Base-by-base conservation (phyloP, 2,797 vertebrate species). In the Hapalemur alaotrensis region DNA sequence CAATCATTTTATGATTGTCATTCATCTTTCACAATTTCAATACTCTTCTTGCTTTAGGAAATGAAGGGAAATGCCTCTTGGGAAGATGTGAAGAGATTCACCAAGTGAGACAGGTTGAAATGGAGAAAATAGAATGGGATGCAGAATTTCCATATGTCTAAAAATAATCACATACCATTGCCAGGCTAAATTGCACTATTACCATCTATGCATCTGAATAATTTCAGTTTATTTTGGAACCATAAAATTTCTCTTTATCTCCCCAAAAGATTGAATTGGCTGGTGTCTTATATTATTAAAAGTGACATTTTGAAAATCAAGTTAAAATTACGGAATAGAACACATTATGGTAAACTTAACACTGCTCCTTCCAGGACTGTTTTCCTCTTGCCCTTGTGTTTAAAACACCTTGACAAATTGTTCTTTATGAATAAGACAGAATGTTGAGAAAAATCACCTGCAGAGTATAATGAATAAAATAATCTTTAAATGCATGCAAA, bases 401-500 rank as follows among this genome's bases (percentile, higher is more conserved):
- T 86, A 72, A 91, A 96, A 80, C 32, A 63, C 50, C 41, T 92
- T 70, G 41, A 10, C 50, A 83, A 86, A 50, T 30, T 4, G 7
- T 32, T 81, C 78, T 95, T 69, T 72, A 30, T 94, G 91, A 93
- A 75, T 46, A 75, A 90, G 76, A 90, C 92, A 89, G 12, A n/a
- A 59, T 87, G 73, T 86, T 61, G 41, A 97, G 70, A 88, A 38
- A 87, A 96, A 84, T 23, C 86, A 93, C 69, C 91, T 83, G 70
- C 48, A 50, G 79, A 80, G 25, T 17, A 38, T 73, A 93, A 93
- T 97, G 93, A 97, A 93, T 94, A 86, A 96, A 93, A 95, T 8
- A 32, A 54, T 85, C 59, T n/a, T 94, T 83, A 97, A 97, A 94
- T 94, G 17, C 23, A 83, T 63, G 35, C 73, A 96, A 93, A 96